Base-by-base conservation (phyloP, 2,797 vertebrate genomes). In the Holocentrus rufus region DNA sequence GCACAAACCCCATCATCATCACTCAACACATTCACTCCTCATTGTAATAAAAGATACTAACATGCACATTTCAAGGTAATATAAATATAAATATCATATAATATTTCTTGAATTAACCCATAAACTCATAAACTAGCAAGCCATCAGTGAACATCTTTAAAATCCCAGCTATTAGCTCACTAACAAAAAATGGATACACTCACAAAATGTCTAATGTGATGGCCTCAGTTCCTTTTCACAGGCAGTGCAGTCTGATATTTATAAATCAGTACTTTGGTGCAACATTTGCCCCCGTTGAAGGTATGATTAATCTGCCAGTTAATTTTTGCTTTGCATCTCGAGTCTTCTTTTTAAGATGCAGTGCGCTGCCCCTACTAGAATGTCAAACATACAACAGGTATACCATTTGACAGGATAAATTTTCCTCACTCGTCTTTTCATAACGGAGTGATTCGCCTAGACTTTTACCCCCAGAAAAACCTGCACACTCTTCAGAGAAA, bases 271-370 rank as follows among this genome's bases (percentile, higher is more conserved):
- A 66, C 75, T 82, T 84, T 72, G 8, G 66, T 85, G 80, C 76
- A 85, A 63, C 79, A 55, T 68, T 73, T 77, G 68, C 76, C 75
- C 66, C 25, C 25, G 53, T 76, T 68, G 78, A 72, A 90, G 77
- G 71, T 75, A 55, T 73, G 79, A 85, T 86, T 82, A 82, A 87
- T 88, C 62, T 86, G 72, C 80, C 76, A 82, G 81, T 64, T 83
- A 82, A 85, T 88, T 81, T 86, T 77, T 66, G 9, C 72, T 67
- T 39, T 0, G 23, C 54, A 4, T 80, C 86, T 84, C 17, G 77
- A 81, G 82, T 64, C 65, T 70, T 63, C 64, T 62, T 68, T 84
- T 74, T 67, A 80, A 83, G 79, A 76, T 82, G 69, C 68, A 55
- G 30, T 9, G 63, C 73, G 46, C 18, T 20, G 34, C 65, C 72